Evolutionary conservation across 2,797 vertebrate genomes (phyloP), one percentile per base, ranked within the genome.

Genomic region (Gymnodraco acuticeps): DNA sequence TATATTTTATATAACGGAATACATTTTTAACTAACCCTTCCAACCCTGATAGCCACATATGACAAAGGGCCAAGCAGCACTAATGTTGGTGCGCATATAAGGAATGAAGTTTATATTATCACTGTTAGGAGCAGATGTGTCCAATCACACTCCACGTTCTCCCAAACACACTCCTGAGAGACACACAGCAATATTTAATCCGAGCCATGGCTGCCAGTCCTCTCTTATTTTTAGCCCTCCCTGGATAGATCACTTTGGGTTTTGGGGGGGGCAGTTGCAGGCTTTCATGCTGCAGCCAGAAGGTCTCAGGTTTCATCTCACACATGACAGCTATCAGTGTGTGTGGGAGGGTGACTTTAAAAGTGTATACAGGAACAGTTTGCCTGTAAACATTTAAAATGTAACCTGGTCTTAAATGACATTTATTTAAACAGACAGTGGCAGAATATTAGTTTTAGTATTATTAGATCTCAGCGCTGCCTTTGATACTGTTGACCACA

Each of bases 221-320:
- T 5, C 38, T 31, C 43, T 73, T 85, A 87, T 84, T 88, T 86
- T 75, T 79, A 82, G 75, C 54, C 5, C 1, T 69, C 73, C 61
- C n/a, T 45, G 33, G 68, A 70, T 48, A 62, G 51, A 60, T 23
- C 51, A n/a, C n/a, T 43, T 31, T 27, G 38, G 69, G 9, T 42
- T 20, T 64, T 54, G 51, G 59, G 51, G 80, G n/a, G 0, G 52
- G 46, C 51, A 33, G 61, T 61, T 59, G 27, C 51, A 70, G 54
- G 17, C 48, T 42, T 68, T 19, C 16, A 10, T 45, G 46, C 42
- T 73, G 64, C 38, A 64, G 58, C 51, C 55, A 70, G 42, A 27
- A 16, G 48, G 62, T 70, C n/a, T 88, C 65, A 11, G 15, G 55
- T 68, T 73, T 17, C 33, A 27, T 27, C 27, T 62, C 52, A 72